These are phyloP conservation scores for Connochaetes taurinus DNA, from an alignment of 2,113 vertebrate genomes.

Conservation along the genomic window DNA sequence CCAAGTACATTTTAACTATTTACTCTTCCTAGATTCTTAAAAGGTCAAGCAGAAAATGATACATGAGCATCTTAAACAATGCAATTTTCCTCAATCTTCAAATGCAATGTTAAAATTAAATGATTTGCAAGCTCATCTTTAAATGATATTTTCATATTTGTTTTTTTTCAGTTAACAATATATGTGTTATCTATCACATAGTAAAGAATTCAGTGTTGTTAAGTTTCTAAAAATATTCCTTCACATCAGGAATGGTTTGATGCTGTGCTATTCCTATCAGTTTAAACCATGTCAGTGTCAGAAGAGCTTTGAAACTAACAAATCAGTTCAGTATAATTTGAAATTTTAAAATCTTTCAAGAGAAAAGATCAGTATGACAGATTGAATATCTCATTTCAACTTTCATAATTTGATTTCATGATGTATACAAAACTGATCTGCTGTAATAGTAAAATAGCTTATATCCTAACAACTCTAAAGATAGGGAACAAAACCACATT, in stretches of 20 bases:
- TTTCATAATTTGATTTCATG: slow-evolving; percentile 59
- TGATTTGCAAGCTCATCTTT: slow-evolving; percentile 36
- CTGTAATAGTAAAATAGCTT: slow-evolving; percentile 52
- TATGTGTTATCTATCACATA: slow-evolving; percentile 56
- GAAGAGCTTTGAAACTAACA: slow-evolving; percentile 61
- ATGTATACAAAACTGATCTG: slow-evolving; percentile 29
- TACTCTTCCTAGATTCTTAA: not conserved
- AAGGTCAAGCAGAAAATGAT: slow-evolving; percentile 17
- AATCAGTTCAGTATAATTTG: slow-evolving; percentile 63
- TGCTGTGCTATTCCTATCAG: slow-evolving; percentile 63
- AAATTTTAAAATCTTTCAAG: slow-evolving; percentile 69
- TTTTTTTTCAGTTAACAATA: slow-evolving; percentile 56
- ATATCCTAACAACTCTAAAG: slow-evolving; percentile 35
- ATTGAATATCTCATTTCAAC: slow-evolving; percentile 40
- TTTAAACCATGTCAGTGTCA: slow-evolving; percentile 73
- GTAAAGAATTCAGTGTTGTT: slow-evolving; percentile 61
- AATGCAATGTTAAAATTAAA: slow-evolving; percentile 52
- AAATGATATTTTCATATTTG: slow-evolving; percentile 44
- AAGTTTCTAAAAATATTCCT: slow-evolving; percentile 69
- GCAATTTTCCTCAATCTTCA: not conserved
- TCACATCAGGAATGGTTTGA: slow-evolving; percentile 62
- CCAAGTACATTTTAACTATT: slow-evolving; percentile 47
- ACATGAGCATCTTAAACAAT: slow-evolving; percentile 11
- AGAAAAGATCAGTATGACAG: slow-evolving; percentile 38
- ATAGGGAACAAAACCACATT: not conserved